phyloP scores from a whole-genome alignment of 2,797 vertebrate species.

The Agapornis canus region DNA sequence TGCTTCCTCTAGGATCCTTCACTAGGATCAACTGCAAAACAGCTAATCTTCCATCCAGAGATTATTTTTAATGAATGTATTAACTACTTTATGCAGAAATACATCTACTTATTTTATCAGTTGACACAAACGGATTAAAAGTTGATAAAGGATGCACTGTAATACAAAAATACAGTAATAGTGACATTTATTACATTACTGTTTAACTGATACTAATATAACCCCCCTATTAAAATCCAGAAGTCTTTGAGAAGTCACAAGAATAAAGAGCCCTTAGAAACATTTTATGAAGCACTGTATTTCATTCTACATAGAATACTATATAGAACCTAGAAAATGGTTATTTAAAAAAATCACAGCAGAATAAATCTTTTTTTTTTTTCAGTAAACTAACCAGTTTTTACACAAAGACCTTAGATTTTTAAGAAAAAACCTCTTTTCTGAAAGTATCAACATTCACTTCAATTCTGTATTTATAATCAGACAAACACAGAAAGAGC shows the following conservation, averaged over 20 bases:
- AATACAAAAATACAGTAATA: neutral
- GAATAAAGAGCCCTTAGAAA: neutral
- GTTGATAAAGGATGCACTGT: neutral
- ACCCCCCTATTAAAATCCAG: neutral
- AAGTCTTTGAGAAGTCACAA: neutral
- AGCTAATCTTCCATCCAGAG: neutral
- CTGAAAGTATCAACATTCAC: slow-evolving; percentile 8
- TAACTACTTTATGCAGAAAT: neutral
- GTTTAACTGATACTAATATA: neutral
- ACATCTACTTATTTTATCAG: neutral
- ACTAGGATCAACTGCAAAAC: neutral
- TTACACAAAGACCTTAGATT: neutral
- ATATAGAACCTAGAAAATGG: neutral
- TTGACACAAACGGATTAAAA: neutral
- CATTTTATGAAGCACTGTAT: neutral
- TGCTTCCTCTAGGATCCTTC: neutral
- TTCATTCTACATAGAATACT: neutral
- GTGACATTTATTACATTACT: neutral
- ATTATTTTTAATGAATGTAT: slow-evolving; percentile 14
- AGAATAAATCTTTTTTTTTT: neutral
- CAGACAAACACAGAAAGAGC: neutral
- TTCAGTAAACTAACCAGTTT: neutral
- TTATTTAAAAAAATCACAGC: neutral
- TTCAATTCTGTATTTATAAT: neutral
- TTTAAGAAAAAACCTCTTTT: neutral